These are phyloP conservation scores for Rafetus swinhoei DNA, from an alignment of 2,113 vertebrate species.

Conservation along the genomic window DNA sequence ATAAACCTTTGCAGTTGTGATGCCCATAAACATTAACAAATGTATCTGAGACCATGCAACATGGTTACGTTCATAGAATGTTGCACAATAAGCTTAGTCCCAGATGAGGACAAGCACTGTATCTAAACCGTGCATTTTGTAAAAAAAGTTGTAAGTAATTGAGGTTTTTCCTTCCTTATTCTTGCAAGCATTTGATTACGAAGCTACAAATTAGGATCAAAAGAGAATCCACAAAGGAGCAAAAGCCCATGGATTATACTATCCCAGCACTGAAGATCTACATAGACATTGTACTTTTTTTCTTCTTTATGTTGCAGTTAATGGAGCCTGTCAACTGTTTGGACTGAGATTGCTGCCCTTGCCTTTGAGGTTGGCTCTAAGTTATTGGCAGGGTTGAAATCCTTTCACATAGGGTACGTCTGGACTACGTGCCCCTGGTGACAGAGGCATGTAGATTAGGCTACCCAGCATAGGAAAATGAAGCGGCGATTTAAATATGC, in stretches of 20 bases:
- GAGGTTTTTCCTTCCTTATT: neutral
- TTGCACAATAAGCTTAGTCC: neutral
- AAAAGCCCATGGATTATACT: conserved; percentile 81
- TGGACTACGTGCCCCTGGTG: too few relatives aligned
- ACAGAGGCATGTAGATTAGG: too few relatives aligned
- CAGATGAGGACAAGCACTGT: neutral
- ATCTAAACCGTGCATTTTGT: neutral
- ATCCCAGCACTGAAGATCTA: conserved; percentile 84
- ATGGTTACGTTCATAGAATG: neutral
- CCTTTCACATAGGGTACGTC: neutral
- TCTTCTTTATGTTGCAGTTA: conserved; percentile 82
- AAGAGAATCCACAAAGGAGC: conserved; percentile 51
- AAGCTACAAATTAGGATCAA: conserved; percentile 83
- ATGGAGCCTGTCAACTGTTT: conserved; percentile 16
- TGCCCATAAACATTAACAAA: neutral
- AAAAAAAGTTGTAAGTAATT: neutral
- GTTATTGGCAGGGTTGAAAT: neutral
- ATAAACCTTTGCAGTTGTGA: neutral
- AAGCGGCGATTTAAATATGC: too few relatives aligned
- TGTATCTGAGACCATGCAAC: neutral
- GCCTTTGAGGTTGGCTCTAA: too few relatives aligned
- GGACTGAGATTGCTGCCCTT: neutral
- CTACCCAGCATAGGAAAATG: too few relatives aligned
- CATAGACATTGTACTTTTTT: conserved; percentile 83
- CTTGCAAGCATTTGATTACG: conserved; percentile 67